These are phyloP conservation scores for Leptopilina clavipes DNA, from an alignment of 1,140 invertebrate genomes.

Conservation along the genomic window DNA sequence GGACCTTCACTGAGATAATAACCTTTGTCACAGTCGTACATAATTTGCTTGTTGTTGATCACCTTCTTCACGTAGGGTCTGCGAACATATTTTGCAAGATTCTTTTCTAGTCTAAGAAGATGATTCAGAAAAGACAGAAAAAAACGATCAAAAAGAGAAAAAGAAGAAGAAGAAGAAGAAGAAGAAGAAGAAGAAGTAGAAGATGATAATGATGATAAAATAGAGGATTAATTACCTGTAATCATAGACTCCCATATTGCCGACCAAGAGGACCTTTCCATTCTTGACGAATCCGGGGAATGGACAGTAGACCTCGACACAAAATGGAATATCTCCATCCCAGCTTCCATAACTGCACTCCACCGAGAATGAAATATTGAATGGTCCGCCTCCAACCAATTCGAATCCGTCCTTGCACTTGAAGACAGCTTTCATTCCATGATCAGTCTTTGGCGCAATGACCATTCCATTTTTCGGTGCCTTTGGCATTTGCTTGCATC, in stretches of 20 bases:
- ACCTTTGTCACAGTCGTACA: constrained; percentile 96
- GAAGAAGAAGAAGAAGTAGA: too few relatives aligned
- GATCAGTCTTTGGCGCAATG: constrained; percentile 95
- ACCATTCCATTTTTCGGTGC: constrained; percentile 94
- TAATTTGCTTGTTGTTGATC: constrained; percentile 96
- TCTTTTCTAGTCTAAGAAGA: neutral
- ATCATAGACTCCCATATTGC: constrained; percentile 97
- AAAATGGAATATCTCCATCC: constrained; percentile 89
- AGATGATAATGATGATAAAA: neutral
- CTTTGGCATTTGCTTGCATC: constrained; percentile 92
- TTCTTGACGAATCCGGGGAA: constrained; percentile 94
- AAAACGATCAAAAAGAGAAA: neutral
- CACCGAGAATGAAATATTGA: constrained; percentile 76
- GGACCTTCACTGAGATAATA: constrained; percentile 91
- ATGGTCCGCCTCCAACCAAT: constrained; percentile 79
- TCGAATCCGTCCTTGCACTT: constrained; percentile 94
- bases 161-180: neutral
- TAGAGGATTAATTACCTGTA: constrained; percentile 80
- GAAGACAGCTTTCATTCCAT: constrained; percentile 94
- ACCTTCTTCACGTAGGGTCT: constrained; percentile 94
- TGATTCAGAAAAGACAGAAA: neutral
- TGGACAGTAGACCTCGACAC: constrained; percentile 94
- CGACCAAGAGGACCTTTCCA: constrained; percentile 94
- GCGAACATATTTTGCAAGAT: neutral
- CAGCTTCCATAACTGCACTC: constrained; percentile 95